phyloP scores from a whole-genome alignment of 2,797 vertebrate species.

The Pristis pectinata region DNA sequence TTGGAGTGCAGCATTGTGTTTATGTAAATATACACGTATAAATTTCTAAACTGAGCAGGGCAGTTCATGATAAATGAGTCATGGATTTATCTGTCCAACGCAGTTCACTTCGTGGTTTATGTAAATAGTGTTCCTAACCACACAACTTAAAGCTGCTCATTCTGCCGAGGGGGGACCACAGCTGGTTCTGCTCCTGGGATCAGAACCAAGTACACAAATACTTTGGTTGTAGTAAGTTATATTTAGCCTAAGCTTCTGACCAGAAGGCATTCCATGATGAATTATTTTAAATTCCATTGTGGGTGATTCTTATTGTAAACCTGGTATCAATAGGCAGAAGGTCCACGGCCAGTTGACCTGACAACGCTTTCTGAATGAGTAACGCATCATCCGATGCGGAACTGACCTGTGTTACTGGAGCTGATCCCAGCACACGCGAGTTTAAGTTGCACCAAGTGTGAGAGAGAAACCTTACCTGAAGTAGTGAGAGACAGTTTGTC shows the following conservation, averaged over 20 bases:
- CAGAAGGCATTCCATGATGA: neutral
- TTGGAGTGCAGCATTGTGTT: neutral
- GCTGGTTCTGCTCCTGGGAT: neutral
- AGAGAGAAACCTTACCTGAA: neutral
- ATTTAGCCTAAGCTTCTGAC: neutral
- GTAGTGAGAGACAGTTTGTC: neutral
- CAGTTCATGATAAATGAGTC: neutral
- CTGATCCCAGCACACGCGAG: neutral
- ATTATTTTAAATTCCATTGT: neutral
- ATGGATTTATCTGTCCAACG: neutral
- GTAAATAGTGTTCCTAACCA: neutral
- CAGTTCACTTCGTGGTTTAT: neutral
- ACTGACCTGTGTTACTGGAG: neutral
- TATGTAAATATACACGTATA: neutral
- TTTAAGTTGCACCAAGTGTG: neutral
- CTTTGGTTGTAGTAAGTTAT: neutral
- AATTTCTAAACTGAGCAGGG: neutral
- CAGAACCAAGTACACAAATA: neutral
- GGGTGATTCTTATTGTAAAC: neutral
- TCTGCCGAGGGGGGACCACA: neutral
- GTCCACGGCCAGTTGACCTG: neutral
- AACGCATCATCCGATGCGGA: no score
- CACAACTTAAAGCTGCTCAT: neutral
- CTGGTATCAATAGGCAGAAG: neutral
- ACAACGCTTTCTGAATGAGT: neutral